phyloP scores from a whole-genome alignment of 2,888 invertebrate genomes.

The Eristalis arbustorum region DNA sequence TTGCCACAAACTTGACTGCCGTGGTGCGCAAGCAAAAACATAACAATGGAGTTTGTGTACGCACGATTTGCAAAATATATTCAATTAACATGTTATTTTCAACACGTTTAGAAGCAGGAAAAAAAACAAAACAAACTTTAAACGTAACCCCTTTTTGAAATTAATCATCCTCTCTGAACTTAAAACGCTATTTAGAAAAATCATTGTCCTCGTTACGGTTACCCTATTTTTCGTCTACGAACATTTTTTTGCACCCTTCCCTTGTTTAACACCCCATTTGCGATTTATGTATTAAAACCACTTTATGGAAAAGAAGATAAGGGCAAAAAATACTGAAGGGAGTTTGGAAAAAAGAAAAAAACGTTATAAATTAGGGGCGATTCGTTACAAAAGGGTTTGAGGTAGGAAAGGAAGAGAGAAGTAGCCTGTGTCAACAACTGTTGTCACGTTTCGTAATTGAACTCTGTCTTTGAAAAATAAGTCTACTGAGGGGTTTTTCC shows the following conservation, averaged over 20 bases:
- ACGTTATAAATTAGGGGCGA: background rate
- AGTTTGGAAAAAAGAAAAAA: slow-evolving; percentile 9
- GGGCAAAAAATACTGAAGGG: background rate
- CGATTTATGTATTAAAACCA: slow-evolving; percentile 45
- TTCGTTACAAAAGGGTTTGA: background rate
- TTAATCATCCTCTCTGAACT: slow-evolving; percentile 5
- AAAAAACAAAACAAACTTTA: slow-evolving; percentile 5
- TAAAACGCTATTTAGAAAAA: slow-evolving; percentile 22
- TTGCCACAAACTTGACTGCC: too few relatives aligned
- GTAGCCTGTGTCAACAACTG: slow-evolving; percentile 44
- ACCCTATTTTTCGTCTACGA: background rate
- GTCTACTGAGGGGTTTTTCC: background rate
- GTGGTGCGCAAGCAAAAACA: too few relatives aligned
- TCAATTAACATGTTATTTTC: slow-evolving; percentile 18
- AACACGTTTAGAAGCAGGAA: slow-evolving; percentile 28
- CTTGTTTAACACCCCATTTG: slow-evolving; percentile 54
- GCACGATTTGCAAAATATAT: background rate
- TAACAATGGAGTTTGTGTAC: too few relatives aligned
- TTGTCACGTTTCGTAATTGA: slow-evolving; percentile 49
- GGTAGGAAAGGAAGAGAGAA: background rate
- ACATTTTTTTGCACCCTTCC: slow-evolving; percentile 4
- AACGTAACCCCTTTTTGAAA: background rate
- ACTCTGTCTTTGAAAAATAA: background rate
- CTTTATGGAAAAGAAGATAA: slow-evolving; percentile 25
- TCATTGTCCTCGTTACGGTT: slow-evolving; percentile 20